Base-by-base conservation (phyloP, 92 coral and sea anemone species). In the Phenganax marumi region DNA sequence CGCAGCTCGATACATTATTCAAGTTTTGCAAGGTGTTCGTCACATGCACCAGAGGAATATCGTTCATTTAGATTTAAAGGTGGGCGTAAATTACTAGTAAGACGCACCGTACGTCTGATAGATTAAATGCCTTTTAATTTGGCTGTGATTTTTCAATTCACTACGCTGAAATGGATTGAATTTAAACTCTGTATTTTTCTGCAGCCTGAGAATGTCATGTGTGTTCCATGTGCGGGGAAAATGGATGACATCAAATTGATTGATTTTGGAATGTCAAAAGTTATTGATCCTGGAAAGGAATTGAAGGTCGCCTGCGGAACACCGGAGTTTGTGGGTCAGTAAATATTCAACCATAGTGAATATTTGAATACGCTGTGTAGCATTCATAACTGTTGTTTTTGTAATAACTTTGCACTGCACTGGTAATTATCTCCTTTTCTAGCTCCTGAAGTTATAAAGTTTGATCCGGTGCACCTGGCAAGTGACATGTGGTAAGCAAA, bases 251-350 rank as follows among this genome's bases (percentile, higher is more conserved):
- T 95, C 76, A 95, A 95, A 77, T 77, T 95, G 76, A 95, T 95
- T 84, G 98, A 95, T 84, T 95, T 95, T 76, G 98, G 98, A 68
- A 95, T 95, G 98, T 92, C 98, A 23, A 95, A 89, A 81, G 79
- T 92, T 52, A 73, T 95, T 39, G 93, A 90, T 79, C 87, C 89
- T 16, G 97, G 93, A 46, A 89, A 92, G 71, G 89, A 89, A 63
- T 84, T 90, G 75, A 95, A 87, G 68, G 96, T 93, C 10, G 97
- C 97, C 1, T 95, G 98, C 68, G 98, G 98, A n/a, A 95, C 98
- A 50, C 98, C 98, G 17, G 98, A 95, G 68, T 95, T 95, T 86
- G 98, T 95, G 50, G 98, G 98, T 95, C 70, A 51, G 98, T 61
- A 21, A 51, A 13, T 6, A 13, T 19, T 19, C 23, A 24, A 57